Conservation (phyloP, 64 coral and sea anemone genomes). For the Stichodactyla mertensii region DNA sequence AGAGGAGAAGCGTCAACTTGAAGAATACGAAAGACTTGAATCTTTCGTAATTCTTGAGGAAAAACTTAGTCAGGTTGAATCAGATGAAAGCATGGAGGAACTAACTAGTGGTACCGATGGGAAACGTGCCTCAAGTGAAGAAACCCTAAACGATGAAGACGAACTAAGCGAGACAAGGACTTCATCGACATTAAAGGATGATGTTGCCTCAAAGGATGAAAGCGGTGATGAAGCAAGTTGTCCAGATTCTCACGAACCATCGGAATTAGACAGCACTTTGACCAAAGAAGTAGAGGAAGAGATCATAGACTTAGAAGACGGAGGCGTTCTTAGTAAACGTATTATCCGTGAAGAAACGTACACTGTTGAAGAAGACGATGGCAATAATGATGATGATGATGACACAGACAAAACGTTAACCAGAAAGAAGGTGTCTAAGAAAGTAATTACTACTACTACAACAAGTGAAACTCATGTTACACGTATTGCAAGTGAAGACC, state of each 20-base stretch:
- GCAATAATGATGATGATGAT: neutral
- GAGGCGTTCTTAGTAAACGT: neutral
- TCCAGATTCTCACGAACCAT: neutral
- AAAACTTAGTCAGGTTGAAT: slow-evolving; percentile 87
- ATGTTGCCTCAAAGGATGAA: neutral
- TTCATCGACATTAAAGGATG: slow-evolving; percentile 26
- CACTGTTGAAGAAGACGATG: slow-evolving; percentile 1
- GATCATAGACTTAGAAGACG: neutral
- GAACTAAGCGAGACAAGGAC: slow-evolving; percentile 42
- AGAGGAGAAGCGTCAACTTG: slow-evolving; percentile 60
- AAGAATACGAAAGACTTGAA: slow-evolving; percentile 87
- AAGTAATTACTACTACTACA: slow-evolving; percentile 3
- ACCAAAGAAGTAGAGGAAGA: neutral
- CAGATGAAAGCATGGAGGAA: slow-evolving; percentile 68
- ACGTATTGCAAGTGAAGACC: neutral
- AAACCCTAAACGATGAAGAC: slow-evolving; percentile 47
- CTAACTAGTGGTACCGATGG: slow-evolving; percentile 26
- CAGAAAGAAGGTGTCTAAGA: slow-evolving; percentile 2
- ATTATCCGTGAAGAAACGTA: neutral
- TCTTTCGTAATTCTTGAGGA: slow-evolving; percentile 92
- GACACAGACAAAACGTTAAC: slow-evolving; percentile 16
- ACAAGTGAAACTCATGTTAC: slow-evolving; percentile 4
- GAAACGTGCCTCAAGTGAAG: slow-evolving; percentile 20
- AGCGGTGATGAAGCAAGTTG: neutral
- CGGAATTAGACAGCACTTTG: neutral